A percentile compares a stretch with the other conserved stretches of the same genome.
Evolutionary conservation across 2,797 vertebrate species (phyloP).

Genomic region (Eulemur albifrons): DNA sequence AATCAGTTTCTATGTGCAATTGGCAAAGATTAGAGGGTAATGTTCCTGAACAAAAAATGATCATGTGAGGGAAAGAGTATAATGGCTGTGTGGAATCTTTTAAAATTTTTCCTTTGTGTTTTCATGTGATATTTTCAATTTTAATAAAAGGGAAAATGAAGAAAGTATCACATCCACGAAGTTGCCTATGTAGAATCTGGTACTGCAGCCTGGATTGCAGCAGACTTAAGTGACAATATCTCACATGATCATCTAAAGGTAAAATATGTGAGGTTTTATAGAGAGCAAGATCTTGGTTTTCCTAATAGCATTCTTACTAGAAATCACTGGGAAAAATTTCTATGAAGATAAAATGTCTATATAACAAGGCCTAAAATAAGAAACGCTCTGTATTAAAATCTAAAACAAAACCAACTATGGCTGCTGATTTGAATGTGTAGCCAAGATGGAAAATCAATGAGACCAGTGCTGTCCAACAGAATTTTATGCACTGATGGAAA

Average conservation of each 20-base stretch:
- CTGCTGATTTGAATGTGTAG: background rate
- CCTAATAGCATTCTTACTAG: background rate
- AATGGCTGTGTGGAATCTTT: background rate
- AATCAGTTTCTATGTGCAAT: background rate
- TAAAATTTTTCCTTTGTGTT: background rate
- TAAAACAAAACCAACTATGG: background rate
- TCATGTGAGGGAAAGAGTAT: background rate
- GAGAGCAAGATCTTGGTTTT: constrained; percentile 33
- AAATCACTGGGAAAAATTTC: background rate
- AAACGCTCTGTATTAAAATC: background rate
- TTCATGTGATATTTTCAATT: background rate
- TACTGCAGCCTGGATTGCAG: background rate
- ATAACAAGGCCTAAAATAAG: background rate
- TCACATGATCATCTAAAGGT: background rate
- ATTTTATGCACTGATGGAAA: background rate
- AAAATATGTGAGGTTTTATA: background rate
- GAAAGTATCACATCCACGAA: background rate
- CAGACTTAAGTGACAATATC: background rate
- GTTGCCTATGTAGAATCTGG: background rate
- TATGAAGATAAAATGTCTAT: background rate
- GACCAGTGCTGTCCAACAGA: background rate
- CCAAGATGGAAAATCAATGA: background rate
- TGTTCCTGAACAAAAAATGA: background rate
- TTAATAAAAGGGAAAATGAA: constrained; percentile 31
- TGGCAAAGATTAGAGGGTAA: background rate